Evolutionary conservation across 1,140 invertebrate genomes (phyloP).

Genomic region (Lepidotrigona ventralis): DNA sequence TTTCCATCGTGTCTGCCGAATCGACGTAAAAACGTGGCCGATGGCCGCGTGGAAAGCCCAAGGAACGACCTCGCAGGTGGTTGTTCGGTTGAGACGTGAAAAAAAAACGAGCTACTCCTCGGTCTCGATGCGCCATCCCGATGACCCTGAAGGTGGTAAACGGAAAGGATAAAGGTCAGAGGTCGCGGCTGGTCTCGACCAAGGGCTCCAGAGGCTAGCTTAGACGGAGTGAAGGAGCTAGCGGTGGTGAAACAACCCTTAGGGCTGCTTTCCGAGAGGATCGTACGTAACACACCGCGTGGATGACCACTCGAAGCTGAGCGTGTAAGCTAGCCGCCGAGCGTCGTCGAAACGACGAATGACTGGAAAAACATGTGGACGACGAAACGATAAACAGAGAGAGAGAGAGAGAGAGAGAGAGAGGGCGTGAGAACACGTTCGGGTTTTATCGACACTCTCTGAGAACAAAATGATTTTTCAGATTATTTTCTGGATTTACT

Average conservation of each 20-base stretch:
- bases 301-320: constrained; percentile 22
- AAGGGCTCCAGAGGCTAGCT: constrained; percentile 9
- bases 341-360: not conserved
- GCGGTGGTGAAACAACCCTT: not conserved
- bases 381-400: constrained; percentile 8
- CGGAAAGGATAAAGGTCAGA: constrained; percentile 22
- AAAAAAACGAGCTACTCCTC: constrained; percentile 21
- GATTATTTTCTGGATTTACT: too few relatives aligned
- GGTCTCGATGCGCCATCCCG: constrained; percentile 7
- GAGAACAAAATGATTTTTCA: too few relatives aligned
- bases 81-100: constrained; percentile 8
- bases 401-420: too few relatives aligned
- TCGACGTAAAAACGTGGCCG: too few relatives aligned
- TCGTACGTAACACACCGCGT: constrained; percentile 13
- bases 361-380: not conserved
- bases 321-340: not conserved
- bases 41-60: too few relatives aligned
- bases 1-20: not conserved
- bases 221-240: not conserved
- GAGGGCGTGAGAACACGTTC: too few relatives aligned
- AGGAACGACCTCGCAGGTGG: constrained; percentile 29
- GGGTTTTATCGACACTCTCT: not conserved
- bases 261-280: constrained; percentile 5
- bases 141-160: constrained; percentile 1
- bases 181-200: constrained; percentile 13